Evolutionary conservation across 37 sponge, comb jelly and placozoan genomes (phyloP).

Genomic region (Chondrosia reniformis): DNA sequence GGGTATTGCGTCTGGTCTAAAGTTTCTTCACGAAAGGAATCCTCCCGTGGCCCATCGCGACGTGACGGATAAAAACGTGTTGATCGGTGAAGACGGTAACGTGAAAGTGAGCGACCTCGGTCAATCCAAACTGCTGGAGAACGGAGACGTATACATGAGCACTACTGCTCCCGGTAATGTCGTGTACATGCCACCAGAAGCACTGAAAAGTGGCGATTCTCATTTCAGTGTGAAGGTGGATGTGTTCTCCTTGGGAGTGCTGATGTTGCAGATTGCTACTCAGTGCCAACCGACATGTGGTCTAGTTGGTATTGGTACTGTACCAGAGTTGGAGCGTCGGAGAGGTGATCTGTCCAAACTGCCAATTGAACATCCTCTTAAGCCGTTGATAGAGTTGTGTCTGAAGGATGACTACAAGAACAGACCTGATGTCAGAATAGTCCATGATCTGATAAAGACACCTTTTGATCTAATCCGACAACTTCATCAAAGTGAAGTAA

Average conservation of each 20-base stretch:
- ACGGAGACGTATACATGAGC: not conserved
- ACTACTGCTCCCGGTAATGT: not conserved
- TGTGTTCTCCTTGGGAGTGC: conserved; percentile 1
- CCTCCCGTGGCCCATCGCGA: conserved; percentile 7
- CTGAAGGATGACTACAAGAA: not conserved
- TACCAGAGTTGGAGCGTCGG: not conserved
- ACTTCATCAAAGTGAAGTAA: too few relatives aligned
- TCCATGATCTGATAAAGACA: too few relatives aligned
- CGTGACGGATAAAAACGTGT: not conserved
- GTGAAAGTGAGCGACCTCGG: conserved; percentile 8
- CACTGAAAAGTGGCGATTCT: not conserved
- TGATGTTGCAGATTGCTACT: conserved; percentile 11
- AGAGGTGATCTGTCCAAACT: not conserved
- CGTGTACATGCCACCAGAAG: conserved; percentile 15
- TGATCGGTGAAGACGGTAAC: not conserved
- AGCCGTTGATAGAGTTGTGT: not conserved
- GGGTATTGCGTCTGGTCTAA: not conserved
- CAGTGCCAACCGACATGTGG: not conserved
- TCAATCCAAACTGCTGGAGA: not conserved
- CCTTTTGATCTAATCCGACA: too few relatives aligned
- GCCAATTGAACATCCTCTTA: not conserved
- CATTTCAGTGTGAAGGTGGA: conserved; percentile 9
- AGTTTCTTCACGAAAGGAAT: not conserved
- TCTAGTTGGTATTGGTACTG: conserved; percentile 3
- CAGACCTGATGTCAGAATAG: too few relatives aligned